Base-by-base conservation (phyloP, 64 coral and sea anemone species). In the Actinia equina region DNA sequence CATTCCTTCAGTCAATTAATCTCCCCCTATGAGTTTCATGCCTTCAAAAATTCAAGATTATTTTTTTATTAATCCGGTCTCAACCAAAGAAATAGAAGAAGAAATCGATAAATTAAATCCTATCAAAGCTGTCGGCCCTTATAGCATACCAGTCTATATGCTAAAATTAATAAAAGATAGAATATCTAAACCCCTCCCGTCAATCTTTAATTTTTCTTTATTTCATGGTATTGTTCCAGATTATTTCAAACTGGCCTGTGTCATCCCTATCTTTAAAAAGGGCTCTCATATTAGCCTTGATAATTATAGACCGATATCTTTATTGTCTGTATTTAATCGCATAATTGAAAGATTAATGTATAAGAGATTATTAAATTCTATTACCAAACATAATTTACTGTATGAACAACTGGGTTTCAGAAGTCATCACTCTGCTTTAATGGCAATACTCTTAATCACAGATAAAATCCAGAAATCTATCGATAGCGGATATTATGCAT, bases 151-250 rank as follows among this genome's bases (percentile, higher is more conserved):
- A 25, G 37, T 44, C 11, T 52, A 59, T 55, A 51, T 86, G 13
- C 41, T 90, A 16, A 90, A 84, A 54, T 52, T 84, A 71, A 58
- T 90, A 19, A 90, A 77, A 85, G 53, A 19, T 27, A 3, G 76
- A 41, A 70, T 67, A 25, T 84, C 82, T 56, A 69, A 49, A 7
- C 88, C 61, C 26, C 41, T 85, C 0, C 59, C 77, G 57, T 84
- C 62, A 51, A 19, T 84, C 7, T 90, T 84, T 77, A 84, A 90
- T 44, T 12, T 71, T 17, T 90, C 88, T 25, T 74, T 90, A 17
- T 70, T 23, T 53, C 9, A 16, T 55, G 88, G 80, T 11, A 54
- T 30, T 56, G 88, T 89, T 74, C 88, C 88, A 67, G 80, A 89
- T 89, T 49, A 63, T 84, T 84, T 90, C 49, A 85, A 84, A 85